Evolutionary conservation across 2,888 invertebrate species (phyloP).

Genomic region (Agrotis puta): DNA sequence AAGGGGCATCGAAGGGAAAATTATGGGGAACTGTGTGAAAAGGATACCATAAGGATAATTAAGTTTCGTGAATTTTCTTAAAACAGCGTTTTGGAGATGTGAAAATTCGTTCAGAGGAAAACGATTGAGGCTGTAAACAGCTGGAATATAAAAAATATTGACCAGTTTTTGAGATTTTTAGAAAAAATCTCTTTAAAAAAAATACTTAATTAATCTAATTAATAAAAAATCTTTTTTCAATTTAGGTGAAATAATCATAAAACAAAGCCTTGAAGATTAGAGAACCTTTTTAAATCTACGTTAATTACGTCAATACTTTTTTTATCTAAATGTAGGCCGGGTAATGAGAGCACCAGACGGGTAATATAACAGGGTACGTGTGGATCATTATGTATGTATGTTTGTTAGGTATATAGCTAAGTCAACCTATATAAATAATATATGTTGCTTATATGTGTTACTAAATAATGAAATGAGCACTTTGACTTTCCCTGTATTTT

Average conservation of each 20-base stretch:
- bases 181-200: too few species aligned
- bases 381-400: conserved; percentile 4
- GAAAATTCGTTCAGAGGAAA: neutral
- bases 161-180: neutral
- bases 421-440: too few species aligned
- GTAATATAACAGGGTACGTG: conserved; percentile 15
- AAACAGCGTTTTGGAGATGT: conserved; percentile 9
- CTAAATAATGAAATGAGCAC: conserved; percentile 6
- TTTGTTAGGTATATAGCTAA: neutral
- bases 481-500: conserved; percentile 5
- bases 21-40: conserved; percentile 56
- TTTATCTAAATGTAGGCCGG: conserved; percentile 12
- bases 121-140: neutral
- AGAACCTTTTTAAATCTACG: conserved; percentile 9
- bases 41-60: conserved; percentile 66
- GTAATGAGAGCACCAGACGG: conserved; percentile 50
- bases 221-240: too few species aligned
- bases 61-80: conserved; percentile 39
- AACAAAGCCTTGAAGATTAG: conserved; percentile 2
- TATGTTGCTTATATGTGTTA: conserved; percentile 14
- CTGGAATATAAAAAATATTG: neutral
- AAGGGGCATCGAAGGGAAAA: conserved; percentile 55
- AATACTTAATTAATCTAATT: too few species aligned
- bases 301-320: conserved; percentile 36
- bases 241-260: too few species aligned